Evolutionary conservation across 2,113 vertebrate genomes (phyloP), one percentile per base, ranked within the genome.

Genomic region (Entomyzon cyanotis): DNA sequence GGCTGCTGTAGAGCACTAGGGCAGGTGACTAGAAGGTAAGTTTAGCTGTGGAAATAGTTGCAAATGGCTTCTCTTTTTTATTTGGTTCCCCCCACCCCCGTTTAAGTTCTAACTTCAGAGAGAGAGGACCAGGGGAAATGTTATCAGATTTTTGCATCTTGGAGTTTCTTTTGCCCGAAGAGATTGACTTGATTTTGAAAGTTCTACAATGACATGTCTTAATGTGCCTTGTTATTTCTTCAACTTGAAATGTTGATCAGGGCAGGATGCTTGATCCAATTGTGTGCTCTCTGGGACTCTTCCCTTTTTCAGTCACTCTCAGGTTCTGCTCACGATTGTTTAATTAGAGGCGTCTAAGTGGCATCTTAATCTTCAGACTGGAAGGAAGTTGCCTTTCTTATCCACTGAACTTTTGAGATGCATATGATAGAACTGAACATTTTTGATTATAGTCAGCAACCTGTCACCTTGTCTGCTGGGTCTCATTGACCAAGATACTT

Each of bases 21-120:
- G 25, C 22, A 37, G 22, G 13, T 59, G 46, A 78, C 6, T 37
- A 28, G 42, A 58, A 53, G 9, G 5, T 55, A 28, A 7, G 1
- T 37, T 50, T 63, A 18, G 11, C 64, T 79, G 58, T 60, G 52
- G 20, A 60, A 39, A 22, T 50, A 62, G 5, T 84, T 77, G 31
- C 0, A 1, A 67, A 27, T 3, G 1, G 15, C 16, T 74, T 28
- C 37, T 47, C 1, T 31, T 37, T 13, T 42, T 33, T 13, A 9
- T 42, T 67, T 18, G 25, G 7, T 19, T 27, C 13, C 9, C 27
- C 4, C 4, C 2, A 15, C 15, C 39, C 39, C 39, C 39, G 39
- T 7, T 33, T 10, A 33, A 53, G 10, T 49, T 87, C 7, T 75
- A n/a, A 9, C 44, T 55, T 81, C 23, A 33, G 37, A 46, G 39